Percentiles rank a stretch among this genome's conserved stretches.
Evolutionary conservation across 2,888 invertebrate species (phyloP).

Genomic region (Ditylenchus weischeri): DNA sequence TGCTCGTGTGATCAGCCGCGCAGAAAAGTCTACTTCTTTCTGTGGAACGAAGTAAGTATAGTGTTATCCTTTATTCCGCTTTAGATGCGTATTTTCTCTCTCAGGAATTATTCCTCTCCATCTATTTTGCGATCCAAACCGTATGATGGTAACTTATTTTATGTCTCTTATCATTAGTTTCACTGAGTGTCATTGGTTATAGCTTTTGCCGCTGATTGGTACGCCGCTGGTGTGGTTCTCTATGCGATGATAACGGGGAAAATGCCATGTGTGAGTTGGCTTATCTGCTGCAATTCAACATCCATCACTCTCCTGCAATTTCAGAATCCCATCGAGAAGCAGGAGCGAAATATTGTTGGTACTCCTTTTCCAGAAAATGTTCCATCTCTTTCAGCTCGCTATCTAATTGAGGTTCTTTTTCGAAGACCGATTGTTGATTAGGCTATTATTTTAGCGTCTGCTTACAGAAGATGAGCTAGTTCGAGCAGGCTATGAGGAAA

Average conservation of each 20-base stretch:
- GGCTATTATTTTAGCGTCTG: constrained; percentile 1
- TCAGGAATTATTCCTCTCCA: constrained; percentile 27
- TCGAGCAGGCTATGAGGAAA: constrained; percentile 19
- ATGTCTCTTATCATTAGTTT: no score
- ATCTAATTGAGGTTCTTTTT: constrained; percentile 9
- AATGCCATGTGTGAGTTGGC: constrained; percentile 37
- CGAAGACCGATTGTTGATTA: no score
- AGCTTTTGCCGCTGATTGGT: constrained; percentile 43
- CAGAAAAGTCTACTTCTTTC: constrained; percentile 38
- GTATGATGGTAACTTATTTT: constrained; percentile 30
- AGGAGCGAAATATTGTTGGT: neutral
- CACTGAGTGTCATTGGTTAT: no score
- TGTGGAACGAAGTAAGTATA: constrained; percentile 41
- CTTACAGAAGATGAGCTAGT: constrained; percentile 13
- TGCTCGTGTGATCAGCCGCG: constrained; percentile 38
- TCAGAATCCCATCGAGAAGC: no score
- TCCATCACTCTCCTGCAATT: no score
- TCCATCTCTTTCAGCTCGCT: constrained; percentile 5
- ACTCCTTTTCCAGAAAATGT: neutral
- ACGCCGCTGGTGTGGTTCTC: constrained; percentile 43
- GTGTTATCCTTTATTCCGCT: neutral
- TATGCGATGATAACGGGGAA: constrained; percentile 47
- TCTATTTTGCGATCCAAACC: constrained; percentile 26
- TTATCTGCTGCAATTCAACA: neutral
- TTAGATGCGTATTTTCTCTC: neutral